Conservation (phyloP, 2,113 vertebrate genomes). For the Colaptes auratus region DNA sequence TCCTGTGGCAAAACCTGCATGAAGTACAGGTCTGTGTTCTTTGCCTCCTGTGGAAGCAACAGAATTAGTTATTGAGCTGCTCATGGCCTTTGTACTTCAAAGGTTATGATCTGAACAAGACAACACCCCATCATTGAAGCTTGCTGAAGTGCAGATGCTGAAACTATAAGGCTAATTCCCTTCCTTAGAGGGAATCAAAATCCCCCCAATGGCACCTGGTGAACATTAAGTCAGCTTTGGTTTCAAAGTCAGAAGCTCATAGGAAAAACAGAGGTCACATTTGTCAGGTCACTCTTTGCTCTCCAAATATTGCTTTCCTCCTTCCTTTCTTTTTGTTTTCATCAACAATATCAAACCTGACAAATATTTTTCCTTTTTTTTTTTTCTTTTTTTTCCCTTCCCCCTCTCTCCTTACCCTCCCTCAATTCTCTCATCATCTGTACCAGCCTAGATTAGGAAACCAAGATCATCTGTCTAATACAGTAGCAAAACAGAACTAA, state of each 20-base stretch:
- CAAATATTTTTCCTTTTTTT: constrained; percentile 42
- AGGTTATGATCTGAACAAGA: constrained; percentile 48
- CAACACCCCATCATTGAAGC: constrained; percentile 34
- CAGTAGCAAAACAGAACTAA: not conserved
- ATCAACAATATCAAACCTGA: constrained; percentile 39
- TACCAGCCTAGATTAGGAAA: not conserved
- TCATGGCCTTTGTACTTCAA: constrained; percentile 53
- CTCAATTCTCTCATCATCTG: not conserved
- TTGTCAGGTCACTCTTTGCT: constrained; percentile 60
- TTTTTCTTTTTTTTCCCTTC: not conserved
- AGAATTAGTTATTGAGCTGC: constrained; percentile 49
- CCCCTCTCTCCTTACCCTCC: not conserved
- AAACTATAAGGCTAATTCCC: constrained; percentile 48
- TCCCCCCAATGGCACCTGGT: constrained; percentile 66
- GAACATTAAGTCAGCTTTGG: constrained; percentile 67
- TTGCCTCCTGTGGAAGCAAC: not conserved
- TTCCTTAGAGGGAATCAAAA: constrained; percentile 59
- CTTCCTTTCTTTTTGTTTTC: constrained; percentile 55
- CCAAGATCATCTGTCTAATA: not conserved
- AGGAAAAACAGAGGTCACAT: constrained; percentile 63
- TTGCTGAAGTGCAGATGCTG: constrained; percentile 43
- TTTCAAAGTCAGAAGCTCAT: constrained; percentile 71
- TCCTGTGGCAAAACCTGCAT: not conserved
- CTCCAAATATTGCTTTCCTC: constrained; percentile 12
- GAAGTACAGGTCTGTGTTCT: not conserved